Base-by-base conservation (phyloP, 1,140 invertebrate species). In the Formica exsecta region DNA sequence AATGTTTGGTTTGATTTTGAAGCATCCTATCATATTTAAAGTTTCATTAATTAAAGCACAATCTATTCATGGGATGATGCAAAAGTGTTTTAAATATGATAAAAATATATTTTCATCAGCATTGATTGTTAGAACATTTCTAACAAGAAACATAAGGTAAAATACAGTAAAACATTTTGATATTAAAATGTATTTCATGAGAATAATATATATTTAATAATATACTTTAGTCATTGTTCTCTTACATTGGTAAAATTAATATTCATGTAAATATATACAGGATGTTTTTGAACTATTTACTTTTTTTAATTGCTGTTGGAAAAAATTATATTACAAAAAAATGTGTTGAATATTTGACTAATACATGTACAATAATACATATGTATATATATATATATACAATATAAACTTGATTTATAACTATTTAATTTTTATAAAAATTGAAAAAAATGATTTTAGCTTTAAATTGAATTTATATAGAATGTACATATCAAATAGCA, bases 1-100 rank as follows among this genome's bases (percentile, higher is more conserved):
- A 36, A 83, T 83, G 79, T 62, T 83, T n/a, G 8, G 25, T 73
- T 2, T 22, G 25, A 16, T 73, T 62, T 83, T 61, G 2, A 83
- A 48, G 1, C 25, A 61, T 44, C 7, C 38, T 44, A 25, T 59
- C 22, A 13, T 29, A 48, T 0, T 13, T 16, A 73, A 48, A 83
- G 9, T 11, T 44, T 16, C 61, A 62, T 48, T 83, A 48, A 19
- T 25, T 74, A 38, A 83, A 61, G 1, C 61, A 48, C 79, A 13
- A 48, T 36, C 68, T 25, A 16, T 25, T 36, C 3, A n/a, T 38
- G 29, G 32, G 44, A 66, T 86, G 38, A 36, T 16, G 13, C 84
- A 70, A 68, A 79, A 44, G 38, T 77, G 38, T 68, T 48, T 59
- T 22, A 36, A 36, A 41, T 0, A 25, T 38, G 44, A 80, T 32